Conservation (phyloP, 2,888 invertebrate genomes). For the Ormyrus rosae region DNA sequence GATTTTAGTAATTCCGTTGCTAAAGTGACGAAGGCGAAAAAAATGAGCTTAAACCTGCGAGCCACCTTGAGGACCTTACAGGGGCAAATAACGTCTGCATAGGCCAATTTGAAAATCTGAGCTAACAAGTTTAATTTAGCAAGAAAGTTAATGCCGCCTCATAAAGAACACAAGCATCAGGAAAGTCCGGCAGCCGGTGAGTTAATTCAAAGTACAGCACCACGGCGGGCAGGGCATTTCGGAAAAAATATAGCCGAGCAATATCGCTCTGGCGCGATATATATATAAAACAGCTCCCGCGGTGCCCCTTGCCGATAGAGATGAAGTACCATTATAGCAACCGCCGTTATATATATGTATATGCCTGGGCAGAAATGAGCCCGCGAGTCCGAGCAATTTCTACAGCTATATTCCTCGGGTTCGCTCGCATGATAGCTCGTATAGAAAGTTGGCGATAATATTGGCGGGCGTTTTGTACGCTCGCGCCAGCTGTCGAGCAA, state of each 20-base stretch:
- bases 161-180: background rate
- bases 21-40: no score
- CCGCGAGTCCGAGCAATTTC: background rate
- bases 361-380: background rate
- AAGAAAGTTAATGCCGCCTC: background rate
- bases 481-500: constrained; percentile 43
- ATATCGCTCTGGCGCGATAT: constrained; percentile 13
- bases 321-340: background rate
- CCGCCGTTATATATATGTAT: background rate
- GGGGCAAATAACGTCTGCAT: no score
- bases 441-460: constrained; percentile 27
- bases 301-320: constrained; percentile 10
- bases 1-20: no score
- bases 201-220: constrained; percentile 10
- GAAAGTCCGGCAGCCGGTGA: background rate
- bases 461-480: constrained; percentile 38
- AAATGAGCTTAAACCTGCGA: no score
- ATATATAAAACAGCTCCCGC: constrained; percentile 8
- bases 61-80: no score
- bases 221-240: background rate
- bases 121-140: background rate
- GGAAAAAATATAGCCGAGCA: constrained; percentile 24
- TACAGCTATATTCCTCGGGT: background rate
- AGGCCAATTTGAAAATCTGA: no score
- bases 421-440: background rate